These are phyloP conservation scores for Palythoa grandis DNA, from an alignment of 92 coral and sea anemone genomes.

Conservation along the genomic window DNA sequence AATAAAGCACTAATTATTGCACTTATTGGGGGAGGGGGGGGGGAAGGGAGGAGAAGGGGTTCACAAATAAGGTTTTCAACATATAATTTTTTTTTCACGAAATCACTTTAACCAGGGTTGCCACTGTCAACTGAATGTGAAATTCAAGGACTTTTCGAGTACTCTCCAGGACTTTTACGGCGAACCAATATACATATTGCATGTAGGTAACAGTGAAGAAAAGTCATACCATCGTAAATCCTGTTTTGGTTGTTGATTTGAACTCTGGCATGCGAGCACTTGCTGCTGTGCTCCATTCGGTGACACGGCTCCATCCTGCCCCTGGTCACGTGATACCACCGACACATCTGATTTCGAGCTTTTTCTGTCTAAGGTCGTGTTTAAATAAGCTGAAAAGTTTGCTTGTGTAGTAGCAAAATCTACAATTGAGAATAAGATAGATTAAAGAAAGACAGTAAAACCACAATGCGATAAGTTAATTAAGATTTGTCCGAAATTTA, in stretches of 20 bases:
- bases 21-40: no score
- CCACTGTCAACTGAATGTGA: no score
- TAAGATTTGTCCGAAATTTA: background rate
- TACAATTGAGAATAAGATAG: conserved; percentile 19
- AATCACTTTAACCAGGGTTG: no score
- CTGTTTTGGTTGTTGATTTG: conserved; percentile 43
- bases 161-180: no score
- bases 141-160: no score
- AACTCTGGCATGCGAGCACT: conserved; percentile 1
- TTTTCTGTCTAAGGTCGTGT: conserved; percentile 67
- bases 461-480: background rate
- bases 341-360: conserved; percentile 79
- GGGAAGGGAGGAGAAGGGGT: no score
- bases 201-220: background rate
- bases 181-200: no score
- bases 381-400: conserved; percentile 67
- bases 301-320: conserved; percentile 43
- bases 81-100: no score
- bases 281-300: conserved; percentile 47
- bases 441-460: no score
- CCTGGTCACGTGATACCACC: conserved; percentile 54
- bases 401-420: conserved; percentile 68
- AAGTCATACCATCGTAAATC: conserved; percentile 49
- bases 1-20: no score
- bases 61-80: no score